Conservation (phyloP, 1,140 invertebrate genomes). For the Ditylenchus dipsaci region DNA sequence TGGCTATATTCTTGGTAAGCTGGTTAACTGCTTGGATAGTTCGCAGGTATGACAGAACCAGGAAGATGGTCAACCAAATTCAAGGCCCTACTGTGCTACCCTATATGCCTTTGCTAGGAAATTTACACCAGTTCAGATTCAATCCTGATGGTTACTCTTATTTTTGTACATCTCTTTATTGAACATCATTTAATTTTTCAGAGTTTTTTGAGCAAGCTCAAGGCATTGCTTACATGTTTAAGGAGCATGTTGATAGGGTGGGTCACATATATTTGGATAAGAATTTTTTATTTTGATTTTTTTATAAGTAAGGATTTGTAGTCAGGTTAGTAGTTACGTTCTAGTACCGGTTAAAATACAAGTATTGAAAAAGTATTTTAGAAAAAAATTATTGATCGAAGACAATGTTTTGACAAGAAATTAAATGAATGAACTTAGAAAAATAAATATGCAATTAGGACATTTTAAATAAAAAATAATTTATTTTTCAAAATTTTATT, state of each 20-base stretch:
- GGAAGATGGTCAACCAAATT: constrained; percentile 34
- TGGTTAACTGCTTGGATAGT: constrained; percentile 32
- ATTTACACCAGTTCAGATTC: constrained; percentile 54
- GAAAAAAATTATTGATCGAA: too few species aligned
- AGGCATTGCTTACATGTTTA: constrained; percentile 55
- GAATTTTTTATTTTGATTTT: too few species aligned
- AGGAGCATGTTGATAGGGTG: constrained; percentile 37
- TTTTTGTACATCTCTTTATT: not conserved
- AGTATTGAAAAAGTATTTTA: too few species aligned
- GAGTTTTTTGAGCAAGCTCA: constrained; percentile 58
- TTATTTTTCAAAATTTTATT: too few species aligned
- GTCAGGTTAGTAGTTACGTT: too few species aligned
- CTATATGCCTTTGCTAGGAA: constrained; percentile 49
- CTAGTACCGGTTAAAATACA: too few species aligned
- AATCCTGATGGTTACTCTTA: constrained; percentile 45
- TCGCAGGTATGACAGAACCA: constrained; percentile 18
- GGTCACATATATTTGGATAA: not conserved
- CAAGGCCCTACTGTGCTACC: constrained; percentile 54
- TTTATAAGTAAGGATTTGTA: too few species aligned
- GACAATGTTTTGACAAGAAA: too few species aligned
- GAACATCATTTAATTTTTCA: constrained; percentile 21
- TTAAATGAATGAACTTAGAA: too few species aligned
- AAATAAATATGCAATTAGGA: too few species aligned
- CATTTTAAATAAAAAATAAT: too few species aligned
- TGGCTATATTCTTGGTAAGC: constrained; percentile 22